Percentiles rank a stretch among this genome's conserved stretches.
These are phyloP conservation scores for Agrenia bidenticulata DNA, from an alignment of 2,888 invertebrate species.

Conservation along the genomic window DNA sequence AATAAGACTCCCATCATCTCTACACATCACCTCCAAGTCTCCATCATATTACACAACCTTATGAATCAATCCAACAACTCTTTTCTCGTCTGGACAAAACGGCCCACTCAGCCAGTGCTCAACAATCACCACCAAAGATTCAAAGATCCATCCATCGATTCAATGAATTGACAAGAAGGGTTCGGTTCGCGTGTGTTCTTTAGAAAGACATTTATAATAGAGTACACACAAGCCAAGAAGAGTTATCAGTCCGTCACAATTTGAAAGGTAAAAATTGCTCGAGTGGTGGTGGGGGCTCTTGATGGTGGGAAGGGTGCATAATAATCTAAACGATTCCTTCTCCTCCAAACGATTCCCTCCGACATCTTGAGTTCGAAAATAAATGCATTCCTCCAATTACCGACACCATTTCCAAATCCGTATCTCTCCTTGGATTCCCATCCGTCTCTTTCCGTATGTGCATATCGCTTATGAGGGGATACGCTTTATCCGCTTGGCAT, in stretches of 20 bases:
- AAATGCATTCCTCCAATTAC: no score
- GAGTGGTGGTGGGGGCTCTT: no score
- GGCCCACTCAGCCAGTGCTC: neutral
- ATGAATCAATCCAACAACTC: no score
- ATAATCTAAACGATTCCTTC: neutral
- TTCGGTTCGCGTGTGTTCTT: neutral
- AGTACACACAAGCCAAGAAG: slow-evolving; percentile 20
- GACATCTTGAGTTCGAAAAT: no score
- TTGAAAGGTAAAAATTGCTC: slow-evolving; percentile 38
- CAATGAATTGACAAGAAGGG: neutral
- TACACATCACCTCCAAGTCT: neutral
- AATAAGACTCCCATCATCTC: neutral
- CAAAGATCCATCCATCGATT: neutral
- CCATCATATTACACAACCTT: neutral
- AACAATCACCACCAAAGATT: slow-evolving; percentile 6
- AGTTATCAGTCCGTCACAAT: slow-evolving; percentile 40
- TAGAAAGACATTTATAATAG: slow-evolving; percentile 24
- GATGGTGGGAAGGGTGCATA: slow-evolving; percentile 4
- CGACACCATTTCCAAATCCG: no score
- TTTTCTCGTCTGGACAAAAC: no score
- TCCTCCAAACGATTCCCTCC: neutral
- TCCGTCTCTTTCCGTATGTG: no score
- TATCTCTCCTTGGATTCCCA: no score
- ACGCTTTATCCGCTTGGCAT: no score
- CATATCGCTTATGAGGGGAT: no score